Conservation (phyloP, 2,888 invertebrate species). For the Allygus modestus region DNA sequence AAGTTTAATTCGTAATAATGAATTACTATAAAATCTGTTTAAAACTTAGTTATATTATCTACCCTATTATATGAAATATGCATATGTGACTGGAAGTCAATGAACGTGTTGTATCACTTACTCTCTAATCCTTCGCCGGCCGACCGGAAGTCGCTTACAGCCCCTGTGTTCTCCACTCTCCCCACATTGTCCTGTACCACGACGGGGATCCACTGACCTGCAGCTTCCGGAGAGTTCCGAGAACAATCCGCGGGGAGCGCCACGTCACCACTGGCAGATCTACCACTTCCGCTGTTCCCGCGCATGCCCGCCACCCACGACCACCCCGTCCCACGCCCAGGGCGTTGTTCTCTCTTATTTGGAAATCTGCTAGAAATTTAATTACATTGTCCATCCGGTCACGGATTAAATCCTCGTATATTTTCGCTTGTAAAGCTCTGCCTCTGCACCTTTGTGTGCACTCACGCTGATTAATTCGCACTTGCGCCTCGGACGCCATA, state of each 20-base stretch:
- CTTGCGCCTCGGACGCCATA: conserved; percentile 28
- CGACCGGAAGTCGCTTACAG: background rate
- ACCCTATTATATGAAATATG: no score
- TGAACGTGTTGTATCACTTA: no score
- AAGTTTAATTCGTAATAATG: no score
- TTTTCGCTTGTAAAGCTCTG: conserved; percentile 49
- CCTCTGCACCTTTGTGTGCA: conserved; percentile 30
- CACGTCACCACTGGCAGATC: conserved; percentile 49
- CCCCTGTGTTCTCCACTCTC: no score
- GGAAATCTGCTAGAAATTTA: conserved; percentile 59
- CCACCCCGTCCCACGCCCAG: conserved; percentile 18
- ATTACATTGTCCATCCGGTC: conserved; percentile 59
- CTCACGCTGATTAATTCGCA: conserved; percentile 29
- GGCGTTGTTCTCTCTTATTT: conserved; percentile 59
- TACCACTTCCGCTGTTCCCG: conserved; percentile 6
- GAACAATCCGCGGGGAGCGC: conserved; percentile 3
- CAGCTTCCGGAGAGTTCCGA: background rate
- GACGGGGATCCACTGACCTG: no score
- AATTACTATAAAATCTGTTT: no score
- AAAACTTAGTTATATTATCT: no score
- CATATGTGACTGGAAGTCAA: no score
- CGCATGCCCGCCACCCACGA: background rate
- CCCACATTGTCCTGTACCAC: background rate
- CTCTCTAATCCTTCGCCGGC: no score
- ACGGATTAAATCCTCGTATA: conserved; percentile 57